These are phyloP conservation scores for Anguilla megastoma DNA, from an alignment of 2,797 vertebrate genomes.

Conservation along the genomic window DNA sequence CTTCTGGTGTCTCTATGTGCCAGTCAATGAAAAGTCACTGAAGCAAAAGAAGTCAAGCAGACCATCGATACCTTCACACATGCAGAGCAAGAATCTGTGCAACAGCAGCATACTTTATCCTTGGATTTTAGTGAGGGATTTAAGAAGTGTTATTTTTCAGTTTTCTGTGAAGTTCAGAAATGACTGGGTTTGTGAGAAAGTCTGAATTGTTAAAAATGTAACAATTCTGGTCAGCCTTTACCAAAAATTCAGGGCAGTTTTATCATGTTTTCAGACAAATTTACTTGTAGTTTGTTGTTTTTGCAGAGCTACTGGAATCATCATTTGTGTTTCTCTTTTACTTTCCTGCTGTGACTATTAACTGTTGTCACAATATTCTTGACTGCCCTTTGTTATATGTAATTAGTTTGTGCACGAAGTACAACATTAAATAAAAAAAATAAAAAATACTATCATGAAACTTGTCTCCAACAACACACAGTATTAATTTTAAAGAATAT, in stretches of 20 bases:
- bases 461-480: conserved; percentile 59
- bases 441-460: no score
- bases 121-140: background rate
- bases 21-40: conserved; percentile 52
- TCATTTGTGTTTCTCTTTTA: background rate
- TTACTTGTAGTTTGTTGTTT: background rate
- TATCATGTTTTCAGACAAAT: no score
- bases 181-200: no score
- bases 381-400: no score
- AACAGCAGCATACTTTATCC: background rate
- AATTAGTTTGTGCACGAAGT: no score
- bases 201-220: no score
- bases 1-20: conserved; percentile 50
- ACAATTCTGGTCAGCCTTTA: background rate
- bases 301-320: background rate
- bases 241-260: background rate
- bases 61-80: background rate
- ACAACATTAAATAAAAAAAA: no score
- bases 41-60: conserved; percentile 41
- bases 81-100: conserved; percentile 1
- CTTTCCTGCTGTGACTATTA: background rate
- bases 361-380: background rate
- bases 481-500: conserved; percentile 62
- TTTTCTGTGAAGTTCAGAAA: no score
- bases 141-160: background rate